Percentiles rank a stretch among this genome's conserved stretches.
Evolutionary conservation across 2,797 vertebrate species (phyloP).

Genomic region (Lepilemur septentrionalis): DNA sequence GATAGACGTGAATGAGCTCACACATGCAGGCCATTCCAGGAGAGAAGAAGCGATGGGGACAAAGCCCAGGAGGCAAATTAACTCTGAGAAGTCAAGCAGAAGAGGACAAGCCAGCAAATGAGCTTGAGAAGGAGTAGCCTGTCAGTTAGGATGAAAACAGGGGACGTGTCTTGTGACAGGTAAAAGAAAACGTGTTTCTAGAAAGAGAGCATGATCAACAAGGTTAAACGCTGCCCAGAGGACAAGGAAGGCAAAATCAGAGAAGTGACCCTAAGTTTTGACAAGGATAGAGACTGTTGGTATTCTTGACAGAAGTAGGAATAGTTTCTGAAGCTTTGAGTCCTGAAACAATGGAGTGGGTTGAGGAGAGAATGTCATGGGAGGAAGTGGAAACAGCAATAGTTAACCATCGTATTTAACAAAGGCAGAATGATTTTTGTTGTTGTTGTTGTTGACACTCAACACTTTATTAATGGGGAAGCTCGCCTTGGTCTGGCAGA

Average conservation of each 20-base stretch:
- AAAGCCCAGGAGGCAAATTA: background rate
- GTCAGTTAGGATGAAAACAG: background rate
- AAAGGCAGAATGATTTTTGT: background rate
- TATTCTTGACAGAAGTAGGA: background rate
- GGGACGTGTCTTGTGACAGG: accelerated
- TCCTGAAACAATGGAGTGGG: background rate
- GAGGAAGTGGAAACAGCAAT: background rate
- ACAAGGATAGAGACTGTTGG: background rate
- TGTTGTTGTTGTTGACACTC: too few species aligned
- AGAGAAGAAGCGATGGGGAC: background rate
- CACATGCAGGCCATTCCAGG: background rate
- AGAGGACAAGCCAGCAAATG: background rate
- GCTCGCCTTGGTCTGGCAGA: too few species aligned
- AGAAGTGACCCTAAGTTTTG: background rate
- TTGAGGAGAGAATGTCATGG: background rate
- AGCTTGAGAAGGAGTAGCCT: background rate
- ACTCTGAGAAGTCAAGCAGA: background rate
- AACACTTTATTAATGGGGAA: too few species aligned
- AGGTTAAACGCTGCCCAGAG: background rate
- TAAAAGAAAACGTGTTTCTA: background rate
- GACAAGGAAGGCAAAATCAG: background rate
- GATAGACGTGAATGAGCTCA: background rate
- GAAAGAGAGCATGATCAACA: background rate
- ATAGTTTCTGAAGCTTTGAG: background rate
- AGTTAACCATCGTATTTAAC: background rate